These are phyloP conservation scores for Sialia sialis DNA, from an alignment of 2,113 vertebrate species.

Conservation along the genomic window DNA sequence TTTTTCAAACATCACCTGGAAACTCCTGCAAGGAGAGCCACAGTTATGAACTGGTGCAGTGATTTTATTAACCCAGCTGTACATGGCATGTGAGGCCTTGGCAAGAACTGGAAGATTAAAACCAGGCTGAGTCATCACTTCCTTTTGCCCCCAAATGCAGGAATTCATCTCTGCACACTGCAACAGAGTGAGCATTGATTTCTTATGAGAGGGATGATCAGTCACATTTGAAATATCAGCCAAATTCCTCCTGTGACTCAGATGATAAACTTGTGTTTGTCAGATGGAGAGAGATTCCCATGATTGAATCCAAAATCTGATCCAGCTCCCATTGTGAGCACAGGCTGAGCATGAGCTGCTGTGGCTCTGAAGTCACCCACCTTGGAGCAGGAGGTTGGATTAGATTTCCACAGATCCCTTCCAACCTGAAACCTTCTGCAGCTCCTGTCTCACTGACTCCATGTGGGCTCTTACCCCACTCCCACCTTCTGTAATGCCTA, in stretches of 20 bases:
- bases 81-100: neutral
- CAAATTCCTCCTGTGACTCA: neutral
- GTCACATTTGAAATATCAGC: neutral
- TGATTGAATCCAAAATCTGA: neutral
- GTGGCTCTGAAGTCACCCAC: neutral
- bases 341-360: accelerated
- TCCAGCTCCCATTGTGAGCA: neutral
- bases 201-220: neutral
- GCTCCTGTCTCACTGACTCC: neutral
- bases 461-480: neutral
- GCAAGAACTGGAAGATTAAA: neutral
- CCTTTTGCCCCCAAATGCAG: neutral
- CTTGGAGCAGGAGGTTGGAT: neutral
- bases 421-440: neutral
- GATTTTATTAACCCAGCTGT: neutral
- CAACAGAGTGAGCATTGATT: neutral
- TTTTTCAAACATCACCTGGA: neutral
- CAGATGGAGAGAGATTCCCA: neutral
- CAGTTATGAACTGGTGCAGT: neutral
- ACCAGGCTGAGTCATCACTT: neutral
- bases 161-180: neutral
- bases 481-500: neutral
- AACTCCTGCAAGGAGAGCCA: neutral
- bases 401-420: neutral
- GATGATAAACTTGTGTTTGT: neutral